These are phyloP conservation scores for Apodemia mormo DNA, from an alignment of 2,888 invertebrate genomes.

Conservation along the genomic window DNA sequence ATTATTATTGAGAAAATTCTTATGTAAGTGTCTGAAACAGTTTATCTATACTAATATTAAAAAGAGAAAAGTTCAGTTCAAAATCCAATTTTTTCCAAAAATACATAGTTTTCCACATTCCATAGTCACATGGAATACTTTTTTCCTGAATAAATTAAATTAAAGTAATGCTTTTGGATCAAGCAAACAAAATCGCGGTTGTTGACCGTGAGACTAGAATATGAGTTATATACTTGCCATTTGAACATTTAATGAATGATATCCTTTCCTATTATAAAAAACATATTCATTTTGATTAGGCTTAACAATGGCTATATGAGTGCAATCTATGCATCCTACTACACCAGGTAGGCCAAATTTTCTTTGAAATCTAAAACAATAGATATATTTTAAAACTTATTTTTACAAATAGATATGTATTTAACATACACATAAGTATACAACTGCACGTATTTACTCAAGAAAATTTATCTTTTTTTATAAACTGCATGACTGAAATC, in stretches of 20 bases:
- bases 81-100: too few relatives aligned
- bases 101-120: too few relatives aligned
- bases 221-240: conserved; percentile 26
- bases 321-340: conserved; percentile 37
- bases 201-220: too few relatives aligned
- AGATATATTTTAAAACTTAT: neutral
- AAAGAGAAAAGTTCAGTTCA: too few relatives aligned
- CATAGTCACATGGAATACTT: too few relatives aligned
- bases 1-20: too few relatives aligned
- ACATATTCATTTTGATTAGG: conserved; percentile 33
- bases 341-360: conserved; percentile 23
- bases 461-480: neutral
- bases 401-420: neutral
- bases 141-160: too few relatives aligned
- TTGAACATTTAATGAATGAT: conserved; percentile 39
- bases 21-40: too few relatives aligned
- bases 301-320: conserved; percentile 34
- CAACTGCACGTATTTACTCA: too few relatives aligned
- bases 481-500: neutral
- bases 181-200: too few relatives aligned
- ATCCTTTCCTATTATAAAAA: conserved; percentile 36
- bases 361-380: neutral
- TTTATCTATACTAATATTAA: too few relatives aligned
- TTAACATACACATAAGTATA: neutral
- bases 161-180: too few relatives aligned